phyloP scores from a whole-genome alignment of 1,140 invertebrate genomes.

The Heliothis virescens region DNA sequence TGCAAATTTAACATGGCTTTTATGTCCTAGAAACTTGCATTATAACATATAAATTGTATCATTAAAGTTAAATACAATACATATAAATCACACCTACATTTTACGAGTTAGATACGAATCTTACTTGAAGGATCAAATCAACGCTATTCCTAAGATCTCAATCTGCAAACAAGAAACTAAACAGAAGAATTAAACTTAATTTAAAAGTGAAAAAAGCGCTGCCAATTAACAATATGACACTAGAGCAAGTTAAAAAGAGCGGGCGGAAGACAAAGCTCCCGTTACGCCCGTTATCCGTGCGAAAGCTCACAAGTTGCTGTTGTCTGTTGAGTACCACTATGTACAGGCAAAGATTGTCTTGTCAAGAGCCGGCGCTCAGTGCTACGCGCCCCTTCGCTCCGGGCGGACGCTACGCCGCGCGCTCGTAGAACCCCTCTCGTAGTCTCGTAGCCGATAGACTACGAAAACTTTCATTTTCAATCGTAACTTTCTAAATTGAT shows the following conservation, averaged over 20 bases:
- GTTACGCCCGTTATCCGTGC: slow-evolving; percentile 73
- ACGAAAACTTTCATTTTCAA: slow-evolving; percentile 64
- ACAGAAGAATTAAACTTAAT: slow-evolving; percentile 29
- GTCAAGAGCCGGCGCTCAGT: slow-evolving; percentile 79
- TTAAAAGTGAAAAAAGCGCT: slow-evolving; percentile 44
- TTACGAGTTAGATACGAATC: neutral
- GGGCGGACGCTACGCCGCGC: slow-evolving; percentile 74
- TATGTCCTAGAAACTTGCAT: neutral
- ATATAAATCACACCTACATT: neutral
- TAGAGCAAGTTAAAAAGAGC: slow-evolving; percentile 63
- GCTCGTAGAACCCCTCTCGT: slow-evolving; percentile 57
- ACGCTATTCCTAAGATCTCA: slow-evolving; percentile 3
- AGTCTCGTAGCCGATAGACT: slow-evolving; percentile 59
- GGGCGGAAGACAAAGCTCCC: slow-evolving; percentile 71
- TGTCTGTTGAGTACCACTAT: slow-evolving; percentile 77
- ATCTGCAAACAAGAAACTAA: slow-evolving; percentile 11
- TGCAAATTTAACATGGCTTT: neutral
- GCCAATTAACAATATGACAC: slow-evolving; percentile 56
- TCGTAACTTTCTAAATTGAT: slow-evolving; percentile 43
- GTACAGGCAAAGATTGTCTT: slow-evolving; percentile 82
- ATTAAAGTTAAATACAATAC: neutral
- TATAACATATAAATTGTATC: neutral
- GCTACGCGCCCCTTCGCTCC: slow-evolving; percentile 72
- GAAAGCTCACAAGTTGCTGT: slow-evolving; percentile 82
- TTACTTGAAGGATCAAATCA: neutral